phyloP scores from a whole-genome alignment of 2,797 vertebrate genomes.

The Hapalemur alaotrensis region DNA sequence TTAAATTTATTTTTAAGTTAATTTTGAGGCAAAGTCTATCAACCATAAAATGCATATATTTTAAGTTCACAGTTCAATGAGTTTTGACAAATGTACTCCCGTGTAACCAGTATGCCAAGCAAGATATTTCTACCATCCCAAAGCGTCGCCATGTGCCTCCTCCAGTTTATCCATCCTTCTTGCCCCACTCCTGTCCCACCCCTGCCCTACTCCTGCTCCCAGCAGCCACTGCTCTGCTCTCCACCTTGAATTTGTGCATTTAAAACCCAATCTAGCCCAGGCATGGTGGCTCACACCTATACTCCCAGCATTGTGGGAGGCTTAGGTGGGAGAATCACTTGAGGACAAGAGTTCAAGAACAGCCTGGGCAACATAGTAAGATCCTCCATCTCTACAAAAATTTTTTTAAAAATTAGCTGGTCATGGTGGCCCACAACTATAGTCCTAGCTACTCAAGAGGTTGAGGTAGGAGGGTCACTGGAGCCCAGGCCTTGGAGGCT shows the following conservation, averaged over 20 bases:
- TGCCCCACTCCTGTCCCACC: accelerated
- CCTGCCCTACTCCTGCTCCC: accelerated
- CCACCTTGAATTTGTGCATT: background rate
- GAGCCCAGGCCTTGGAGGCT: background rate
- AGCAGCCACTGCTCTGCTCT: background rate
- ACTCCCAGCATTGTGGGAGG: background rate
- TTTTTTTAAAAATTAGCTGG: background rate
- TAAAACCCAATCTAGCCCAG: background rate
- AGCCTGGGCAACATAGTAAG: background rate
- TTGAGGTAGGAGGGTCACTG: background rate
- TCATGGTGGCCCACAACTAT: background rate
- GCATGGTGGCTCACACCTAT: too few species aligned
- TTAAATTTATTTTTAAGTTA: slow-evolving; percentile 3
- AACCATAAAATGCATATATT: background rate
- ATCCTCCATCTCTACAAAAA: background rate
- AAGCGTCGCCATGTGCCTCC: background rate
- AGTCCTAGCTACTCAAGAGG: background rate
- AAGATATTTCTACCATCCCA: background rate
- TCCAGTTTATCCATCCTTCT: background rate
- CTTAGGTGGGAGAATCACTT: background rate
- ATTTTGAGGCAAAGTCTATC: background rate
- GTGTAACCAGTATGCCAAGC: background rate
- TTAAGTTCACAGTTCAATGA: background rate
- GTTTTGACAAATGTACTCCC: background rate
- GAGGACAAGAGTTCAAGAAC: background rate